A percentile compares a stretch with the other conserved stretches of the same genome.
Evolutionary conservation across 2,797 vertebrate genomes (phyloP).

Genomic region (Pseudochaenichthys georgianus): DNA sequence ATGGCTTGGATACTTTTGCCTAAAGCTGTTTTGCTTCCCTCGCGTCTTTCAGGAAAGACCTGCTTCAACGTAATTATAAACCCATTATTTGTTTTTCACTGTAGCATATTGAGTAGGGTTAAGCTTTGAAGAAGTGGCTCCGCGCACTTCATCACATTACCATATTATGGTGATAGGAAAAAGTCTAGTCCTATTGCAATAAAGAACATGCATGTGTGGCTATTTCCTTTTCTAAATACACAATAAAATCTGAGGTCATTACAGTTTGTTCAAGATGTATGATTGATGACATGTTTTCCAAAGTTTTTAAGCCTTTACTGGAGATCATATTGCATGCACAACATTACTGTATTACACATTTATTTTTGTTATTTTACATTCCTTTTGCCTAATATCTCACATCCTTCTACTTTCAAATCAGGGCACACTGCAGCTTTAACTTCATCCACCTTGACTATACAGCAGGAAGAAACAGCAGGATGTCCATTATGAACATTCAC

Average conservation of each 20-base stretch:
- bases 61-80: slow-evolving; percentile 59
- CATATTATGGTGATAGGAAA: slow-evolving; percentile 20
- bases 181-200: slow-evolving; percentile 30
- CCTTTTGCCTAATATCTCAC: not conserved
- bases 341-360: not conserved
- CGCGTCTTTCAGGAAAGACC: slow-evolving; percentile 37
- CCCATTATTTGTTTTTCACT: slow-evolving; percentile 65
- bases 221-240: slow-evolving; percentile 43
- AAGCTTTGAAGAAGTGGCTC: slow-evolving; percentile 58
- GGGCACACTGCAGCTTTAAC: slow-evolving; percentile 3
- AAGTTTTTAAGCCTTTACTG: not conserved
- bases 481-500: slow-evolving; percentile 16
- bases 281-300: slow-evolving; percentile 30
- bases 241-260: slow-evolving; percentile 42
- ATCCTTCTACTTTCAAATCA: slow-evolving; percentile 31
- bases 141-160: slow-evolving; percentile 59
- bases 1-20: slow-evolving; percentile 21
- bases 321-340: slow-evolving; percentile 5
- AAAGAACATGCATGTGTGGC: slow-evolving; percentile 39
- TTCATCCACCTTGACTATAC: slow-evolving; percentile 8
- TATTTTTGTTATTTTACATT: not conserved
- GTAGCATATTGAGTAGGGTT: slow-evolving; percentile 62
- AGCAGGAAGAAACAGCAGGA: slow-evolving; percentile 13
- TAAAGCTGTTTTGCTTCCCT: slow-evolving; percentile 45
- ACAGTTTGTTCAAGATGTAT: slow-evolving; percentile 30